Evolutionary conservation across 2,888 invertebrate species (phyloP).

Genomic region (Pyrgus malvae): DNA sequence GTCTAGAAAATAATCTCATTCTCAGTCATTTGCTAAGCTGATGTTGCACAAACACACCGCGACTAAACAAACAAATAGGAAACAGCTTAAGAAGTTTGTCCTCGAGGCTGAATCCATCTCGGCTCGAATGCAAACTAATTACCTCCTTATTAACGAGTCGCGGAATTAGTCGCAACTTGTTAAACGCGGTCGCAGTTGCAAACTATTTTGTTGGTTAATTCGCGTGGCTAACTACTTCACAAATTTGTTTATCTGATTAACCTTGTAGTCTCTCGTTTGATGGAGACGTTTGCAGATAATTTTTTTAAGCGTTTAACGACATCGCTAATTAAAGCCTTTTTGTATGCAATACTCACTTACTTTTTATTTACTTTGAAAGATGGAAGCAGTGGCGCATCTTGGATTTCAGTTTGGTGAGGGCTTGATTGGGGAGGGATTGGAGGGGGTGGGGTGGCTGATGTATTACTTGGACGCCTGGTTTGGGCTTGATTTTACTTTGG

Average conservation of each 20-base stretch:
- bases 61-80: conserved; percentile 10
- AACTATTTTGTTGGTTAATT: conserved; percentile 27
- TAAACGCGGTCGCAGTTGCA: conserved; percentile 19
- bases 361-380: no score
- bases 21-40: no score
- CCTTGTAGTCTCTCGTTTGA: conserved; percentile 6
- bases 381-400: no score
- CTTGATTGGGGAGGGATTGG: no score
- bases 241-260: conserved; percentile 24
- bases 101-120: conserved; percentile 9
- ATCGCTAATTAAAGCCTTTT: no score
- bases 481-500: no score
- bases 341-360: no score
- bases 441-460: no score
- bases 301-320: no score
- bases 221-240: conserved; percentile 13
- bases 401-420: no score
- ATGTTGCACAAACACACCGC: not conserved
- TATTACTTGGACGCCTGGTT: no score
- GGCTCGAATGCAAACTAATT: conserved; percentile 24
- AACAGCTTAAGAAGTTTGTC: conserved; percentile 15
- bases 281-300: not conserved
- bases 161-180: conserved; percentile 22
- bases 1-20: no score
- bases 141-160: conserved; percentile 22